phyloP scores from a whole-genome alignment of 2,797 vertebrate genomes.

The Falco cherrug region DNA sequence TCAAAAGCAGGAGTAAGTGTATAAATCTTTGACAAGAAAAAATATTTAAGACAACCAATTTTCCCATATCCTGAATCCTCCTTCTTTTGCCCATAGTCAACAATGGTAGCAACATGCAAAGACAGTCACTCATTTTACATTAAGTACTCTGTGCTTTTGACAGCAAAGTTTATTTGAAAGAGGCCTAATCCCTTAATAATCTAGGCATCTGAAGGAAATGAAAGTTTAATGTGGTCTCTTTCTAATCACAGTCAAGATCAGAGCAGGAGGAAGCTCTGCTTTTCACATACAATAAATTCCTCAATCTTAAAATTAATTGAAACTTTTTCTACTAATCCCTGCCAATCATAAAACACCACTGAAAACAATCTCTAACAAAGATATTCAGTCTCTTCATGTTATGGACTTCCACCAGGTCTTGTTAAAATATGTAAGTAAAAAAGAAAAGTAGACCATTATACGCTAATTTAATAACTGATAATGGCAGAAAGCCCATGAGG shows the following conservation, averaged over 20 bases:
- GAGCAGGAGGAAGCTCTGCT: neutral
- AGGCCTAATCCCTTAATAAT: slow-evolving; percentile 28
- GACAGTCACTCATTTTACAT: neutral
- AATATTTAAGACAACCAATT: neutral
- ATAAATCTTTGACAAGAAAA: neutral
- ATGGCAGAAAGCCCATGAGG: neutral
- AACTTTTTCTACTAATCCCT: neutral
- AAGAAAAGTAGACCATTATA: neutral
- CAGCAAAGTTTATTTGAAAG: slow-evolving; percentile 34
- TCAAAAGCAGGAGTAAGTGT: neutral
- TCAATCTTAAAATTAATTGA: neutral
- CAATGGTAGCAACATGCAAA: neutral
- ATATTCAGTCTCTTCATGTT: neutral
- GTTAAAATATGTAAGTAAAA: neutral
- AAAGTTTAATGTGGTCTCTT: slow-evolving; percentile 36
- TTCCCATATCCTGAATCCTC: neutral
- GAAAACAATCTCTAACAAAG: neutral
- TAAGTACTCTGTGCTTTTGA: neutral
- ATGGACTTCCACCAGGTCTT: neutral
- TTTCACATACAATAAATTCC: neutral
- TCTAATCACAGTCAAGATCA: neutral
- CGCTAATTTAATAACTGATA: neutral
- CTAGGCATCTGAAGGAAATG: slow-evolving; percentile 25
- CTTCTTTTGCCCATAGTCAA: neutral
- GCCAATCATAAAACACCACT: neutral